Conservation (phyloP, 2,797 vertebrate genomes). For the Ibycter americanus region DNA sequence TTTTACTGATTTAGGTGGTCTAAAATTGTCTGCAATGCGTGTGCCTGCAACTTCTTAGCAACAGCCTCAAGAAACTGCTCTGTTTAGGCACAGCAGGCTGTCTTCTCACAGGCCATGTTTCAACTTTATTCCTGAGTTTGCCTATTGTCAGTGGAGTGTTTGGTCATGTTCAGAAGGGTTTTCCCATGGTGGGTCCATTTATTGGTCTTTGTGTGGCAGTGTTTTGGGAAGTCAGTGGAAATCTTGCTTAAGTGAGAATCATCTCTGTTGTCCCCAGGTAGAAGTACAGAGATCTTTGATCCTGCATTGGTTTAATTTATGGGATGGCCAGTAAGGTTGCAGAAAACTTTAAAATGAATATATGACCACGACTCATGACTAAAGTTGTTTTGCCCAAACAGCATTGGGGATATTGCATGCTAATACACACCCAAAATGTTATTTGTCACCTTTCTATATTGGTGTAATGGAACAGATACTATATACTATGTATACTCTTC, state of each 20-base stretch:
- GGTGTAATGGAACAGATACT: not conserved
- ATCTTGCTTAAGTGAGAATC: not conserved
- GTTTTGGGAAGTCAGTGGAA: not conserved
- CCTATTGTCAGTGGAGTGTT: not conserved
- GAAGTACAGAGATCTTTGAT: not conserved
- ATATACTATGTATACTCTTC: not conserved
- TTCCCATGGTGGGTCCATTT: not conserved
- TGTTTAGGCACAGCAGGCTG: not conserved
- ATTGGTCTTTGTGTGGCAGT: not conserved
- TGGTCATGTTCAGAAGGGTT: not conserved
- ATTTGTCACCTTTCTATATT: not conserved
- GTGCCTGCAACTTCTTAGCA: not conserved
- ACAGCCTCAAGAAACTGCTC: not conserved
- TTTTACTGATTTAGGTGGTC: not conserved
- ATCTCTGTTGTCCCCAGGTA: not conserved
- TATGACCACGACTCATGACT: not conserved
- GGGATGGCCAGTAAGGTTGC: not conserved
- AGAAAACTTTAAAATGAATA: not conserved
- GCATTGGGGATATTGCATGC: fast-evolving
- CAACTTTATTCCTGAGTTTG: not conserved
- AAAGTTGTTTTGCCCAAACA: not conserved
- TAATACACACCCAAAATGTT: not conserved
- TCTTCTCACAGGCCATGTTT: not conserved
- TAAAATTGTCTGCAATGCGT: not conserved
- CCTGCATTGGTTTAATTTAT: not conserved